Percentiles rank a stretch among this genome's conserved stretches.
phyloP scores from a whole-genome alignment of 2,797 vertebrate genomes.

The Siniperca undulata region DNA sequence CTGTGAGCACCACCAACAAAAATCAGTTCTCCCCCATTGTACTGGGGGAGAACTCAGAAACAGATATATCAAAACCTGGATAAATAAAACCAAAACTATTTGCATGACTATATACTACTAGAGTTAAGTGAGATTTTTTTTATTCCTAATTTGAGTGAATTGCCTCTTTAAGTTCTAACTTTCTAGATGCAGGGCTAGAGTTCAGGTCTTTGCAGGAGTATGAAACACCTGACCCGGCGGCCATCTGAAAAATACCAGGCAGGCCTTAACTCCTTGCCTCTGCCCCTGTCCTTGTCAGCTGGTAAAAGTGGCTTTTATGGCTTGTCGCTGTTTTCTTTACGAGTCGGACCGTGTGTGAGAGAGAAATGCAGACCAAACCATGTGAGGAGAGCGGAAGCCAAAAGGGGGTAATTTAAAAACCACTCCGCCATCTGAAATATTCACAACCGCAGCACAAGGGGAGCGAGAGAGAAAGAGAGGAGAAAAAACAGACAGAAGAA shows the following conservation, averaged over 20 bases:
- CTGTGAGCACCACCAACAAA: not conserved
- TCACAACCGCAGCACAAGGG: conserved; percentile 77
- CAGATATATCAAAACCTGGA: not conserved
- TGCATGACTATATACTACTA: not conserved
- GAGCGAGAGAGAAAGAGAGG: conserved; percentile 50
- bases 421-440: conserved; percentile 85
- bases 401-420: conserved; percentile 87
- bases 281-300: conserved; percentile 76
- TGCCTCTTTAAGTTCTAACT: conserved; percentile 2
- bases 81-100: not conserved
- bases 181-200: not conserved
- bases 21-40: not conserved
- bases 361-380: conserved; percentile 83
- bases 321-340: conserved; percentile 85
- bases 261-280: conserved; percentile 51
- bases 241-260: conserved; percentile 47
- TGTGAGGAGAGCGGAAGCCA: conserved; percentile 84
- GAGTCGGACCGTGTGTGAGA: conserved; percentile 78
- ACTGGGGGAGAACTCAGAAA: not conserved
- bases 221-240: conserved; percentile 44
- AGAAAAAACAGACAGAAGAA: conserved; percentile 23
- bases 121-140: not conserved
- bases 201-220: conserved; percentile 12
- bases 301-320: conserved; percentile 86
- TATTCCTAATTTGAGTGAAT: not conserved